phyloP scores from a whole-genome alignment of 2,113 vertebrate species.

The Vimba vimba region DNA sequence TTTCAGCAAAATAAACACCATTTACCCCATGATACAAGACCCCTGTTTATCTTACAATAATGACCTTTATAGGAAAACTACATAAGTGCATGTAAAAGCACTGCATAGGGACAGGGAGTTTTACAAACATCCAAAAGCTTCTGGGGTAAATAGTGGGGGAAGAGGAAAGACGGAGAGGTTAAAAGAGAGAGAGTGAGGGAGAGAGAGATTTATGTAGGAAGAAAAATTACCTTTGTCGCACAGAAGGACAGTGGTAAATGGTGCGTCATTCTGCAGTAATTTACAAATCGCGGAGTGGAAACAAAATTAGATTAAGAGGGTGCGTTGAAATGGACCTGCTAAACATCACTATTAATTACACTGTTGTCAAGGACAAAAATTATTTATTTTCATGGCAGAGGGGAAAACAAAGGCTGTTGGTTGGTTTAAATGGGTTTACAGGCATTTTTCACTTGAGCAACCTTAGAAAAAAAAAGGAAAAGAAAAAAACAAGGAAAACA shows the following conservation, averaged over 20 bases:
- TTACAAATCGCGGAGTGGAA: conserved; percentile 82
- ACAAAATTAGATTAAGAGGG: conserved; percentile 84
- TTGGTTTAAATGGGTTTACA: conserved; percentile 68
- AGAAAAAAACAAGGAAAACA: conserved; percentile 59
- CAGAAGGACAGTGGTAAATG: conserved; percentile 79
- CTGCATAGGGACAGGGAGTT: conserved; percentile 35
- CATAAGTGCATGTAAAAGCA: conserved; percentile 69
- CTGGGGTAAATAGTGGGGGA: conserved; percentile 15
- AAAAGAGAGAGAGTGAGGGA: conserved; percentile 39
- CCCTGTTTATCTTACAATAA: conserved; percentile 69
- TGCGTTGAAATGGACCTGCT: conserved; percentile 78
- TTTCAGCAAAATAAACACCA: background rate
- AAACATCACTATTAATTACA: conserved; percentile 83
- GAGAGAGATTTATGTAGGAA: conserved; percentile 66
- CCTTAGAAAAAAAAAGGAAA: conserved; percentile 41
- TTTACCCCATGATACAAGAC: background rate
- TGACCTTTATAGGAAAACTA: conserved; percentile 68
- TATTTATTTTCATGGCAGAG: conserved; percentile 75
- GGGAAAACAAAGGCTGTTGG: conserved; percentile 69
- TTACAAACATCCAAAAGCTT: conserved; percentile 13
- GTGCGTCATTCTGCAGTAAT: conserved; percentile 78
- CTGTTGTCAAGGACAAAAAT: conserved; percentile 72
- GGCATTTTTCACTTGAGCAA: conserved; percentile 70
- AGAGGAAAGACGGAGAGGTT: conserved; percentile 39
- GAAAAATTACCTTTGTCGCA: conserved; percentile 77